Evolutionary conservation across 2,113 vertebrate species (phyloP).

Genomic region (Anhinga anhinga): DNA sequence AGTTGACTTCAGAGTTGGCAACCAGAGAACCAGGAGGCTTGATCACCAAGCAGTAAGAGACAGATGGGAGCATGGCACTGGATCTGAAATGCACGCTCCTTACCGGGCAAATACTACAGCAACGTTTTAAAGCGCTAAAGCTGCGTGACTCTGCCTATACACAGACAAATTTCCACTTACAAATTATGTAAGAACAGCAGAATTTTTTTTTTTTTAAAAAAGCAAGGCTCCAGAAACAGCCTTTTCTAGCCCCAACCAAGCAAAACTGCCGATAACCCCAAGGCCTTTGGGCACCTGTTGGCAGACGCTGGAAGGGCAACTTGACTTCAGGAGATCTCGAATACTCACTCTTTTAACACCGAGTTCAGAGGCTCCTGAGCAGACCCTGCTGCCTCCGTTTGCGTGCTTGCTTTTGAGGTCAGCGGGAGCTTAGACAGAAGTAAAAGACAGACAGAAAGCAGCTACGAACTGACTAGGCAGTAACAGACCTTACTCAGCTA

Average conservation of each 20-base stretch:
- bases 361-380: background rate
- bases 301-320: background rate
- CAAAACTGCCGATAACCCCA: background rate
- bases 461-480: rapidly evolving
- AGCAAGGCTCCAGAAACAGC: background rate
- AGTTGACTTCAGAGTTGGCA: background rate
- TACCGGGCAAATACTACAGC: background rate
- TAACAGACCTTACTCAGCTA: background rate
- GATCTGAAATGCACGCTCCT: background rate
- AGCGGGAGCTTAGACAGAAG: background rate
- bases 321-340: background rate
- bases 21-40: background rate
- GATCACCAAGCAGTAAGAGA: background rate
- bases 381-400: background rate
- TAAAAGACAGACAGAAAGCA: background rate
- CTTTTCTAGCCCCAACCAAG: background rate
- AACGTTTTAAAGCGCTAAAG: background rate
- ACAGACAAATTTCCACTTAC: background rate
- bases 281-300: background rate
- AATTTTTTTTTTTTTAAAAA: background rate
- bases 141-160: background rate
- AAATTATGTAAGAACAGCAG: background rate
- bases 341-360: background rate
- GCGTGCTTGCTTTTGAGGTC: background rate
- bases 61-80: background rate